Base-by-base conservation (phyloP, 2,113 vertebrate species). In the Todiramphus chloris region DNA sequence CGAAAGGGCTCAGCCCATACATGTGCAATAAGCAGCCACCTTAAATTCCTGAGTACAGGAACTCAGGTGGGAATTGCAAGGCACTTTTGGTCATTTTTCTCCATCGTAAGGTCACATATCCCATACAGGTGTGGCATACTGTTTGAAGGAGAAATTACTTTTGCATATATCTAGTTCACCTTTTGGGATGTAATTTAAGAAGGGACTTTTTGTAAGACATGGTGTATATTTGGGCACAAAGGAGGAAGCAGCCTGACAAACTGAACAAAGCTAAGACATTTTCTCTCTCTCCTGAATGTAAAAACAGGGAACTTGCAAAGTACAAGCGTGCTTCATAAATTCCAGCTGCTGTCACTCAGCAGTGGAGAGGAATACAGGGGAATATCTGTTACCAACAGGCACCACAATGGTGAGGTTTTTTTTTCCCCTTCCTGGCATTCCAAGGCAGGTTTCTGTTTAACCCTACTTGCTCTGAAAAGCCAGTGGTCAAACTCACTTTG, bases 171-270 rank as follows among this genome's bases (percentile, higher is more conserved):
- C 81, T 87, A 44, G 2, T 93, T 94, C 77, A 92, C 43, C 83
- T 91, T 96, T 87, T 28, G 94, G 95, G 94, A 91, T 50, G 94
- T 94, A 97, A 96, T 91, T 79, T 85, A 96, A 96, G 96, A 94
- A 94, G 43, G 81, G 74, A 91, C 66, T 44, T 93, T 93, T 91
- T 79, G 62, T 82, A 72, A 95, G 93, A 69, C 69, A 50, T 8
- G 1, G n/a, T 39, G 13, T 24, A 31, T 75, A 79, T 76, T 91
- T 81, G 89, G 93, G 77, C 91, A 85, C 58, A 85, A 87, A 95
- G 70, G 89, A 91, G 94, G 94, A 97, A 96, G 87, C 66, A 82
- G 84, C 83, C 94, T 94, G 94, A 96, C 87, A 93, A 94, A 87
- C 66, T 68, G 89, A 94, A 93, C 77, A 94, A 96, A 91, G 93